Conservation (phyloP, 2,113 vertebrate species). For the Lanius ludovicianus region DNA sequence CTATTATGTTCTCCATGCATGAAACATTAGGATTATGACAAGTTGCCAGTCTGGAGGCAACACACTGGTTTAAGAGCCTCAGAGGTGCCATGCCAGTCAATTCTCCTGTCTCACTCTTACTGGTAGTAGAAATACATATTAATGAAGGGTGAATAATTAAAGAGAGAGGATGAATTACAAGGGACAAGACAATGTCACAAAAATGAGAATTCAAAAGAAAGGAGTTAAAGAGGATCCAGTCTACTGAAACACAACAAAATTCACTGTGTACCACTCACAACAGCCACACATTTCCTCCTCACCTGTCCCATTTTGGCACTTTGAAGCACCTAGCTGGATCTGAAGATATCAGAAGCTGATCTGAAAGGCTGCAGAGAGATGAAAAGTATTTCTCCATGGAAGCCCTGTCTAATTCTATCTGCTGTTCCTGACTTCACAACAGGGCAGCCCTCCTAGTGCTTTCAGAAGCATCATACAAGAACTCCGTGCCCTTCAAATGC, state of each 20-base stretch:
- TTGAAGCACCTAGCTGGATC: not conserved
- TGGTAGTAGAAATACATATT: not conserved
- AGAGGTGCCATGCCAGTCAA: not conserved
- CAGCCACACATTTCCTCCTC: accelerated
- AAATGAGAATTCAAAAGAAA: not conserved
- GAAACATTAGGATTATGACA: conserved; percentile 24
- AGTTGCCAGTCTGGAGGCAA: conserved; percentile 28
- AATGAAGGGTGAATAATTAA: conserved; percentile 27
- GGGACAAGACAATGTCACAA: conserved; percentile 6
- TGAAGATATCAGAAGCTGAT: not conserved
- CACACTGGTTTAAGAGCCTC: conserved; percentile 33
- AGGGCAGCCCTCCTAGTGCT: not conserved
- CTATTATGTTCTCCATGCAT: not conserved
- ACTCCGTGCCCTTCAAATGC: not conserved
- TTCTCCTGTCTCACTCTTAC: not conserved
- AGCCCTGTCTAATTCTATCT: not conserved
- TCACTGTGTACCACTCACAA: not conserved
- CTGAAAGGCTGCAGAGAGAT: not conserved
- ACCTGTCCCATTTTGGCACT: not conserved
- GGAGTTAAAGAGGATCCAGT: not conserved
- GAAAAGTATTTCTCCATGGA: not conserved
- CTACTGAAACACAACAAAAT: not conserved
- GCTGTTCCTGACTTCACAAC: not conserved
- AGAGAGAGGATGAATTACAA: not conserved
- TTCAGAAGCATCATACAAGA: not conserved